phyloP scores from a whole-genome alignment of 2,113 vertebrate species.

The Ahaetulla prasina region DNA sequence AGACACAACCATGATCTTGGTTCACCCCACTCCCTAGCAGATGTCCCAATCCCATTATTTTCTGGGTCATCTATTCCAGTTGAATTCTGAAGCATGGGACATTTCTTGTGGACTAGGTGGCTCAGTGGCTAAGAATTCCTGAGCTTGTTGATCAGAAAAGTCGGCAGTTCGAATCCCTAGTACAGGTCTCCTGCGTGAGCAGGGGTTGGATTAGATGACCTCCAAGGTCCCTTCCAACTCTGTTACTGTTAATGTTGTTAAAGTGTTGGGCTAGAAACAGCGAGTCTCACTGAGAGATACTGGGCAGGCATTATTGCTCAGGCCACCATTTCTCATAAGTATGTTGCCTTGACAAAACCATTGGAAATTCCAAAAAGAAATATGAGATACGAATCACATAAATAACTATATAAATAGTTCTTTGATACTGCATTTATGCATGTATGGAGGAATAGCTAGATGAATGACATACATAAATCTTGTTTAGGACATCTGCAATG shows the following conservation, averaged over 20 bases:
- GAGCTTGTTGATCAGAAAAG: too few relatives aligned
- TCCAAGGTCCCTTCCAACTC: too few relatives aligned
- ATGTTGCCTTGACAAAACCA: background rate
- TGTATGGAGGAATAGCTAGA: background rate
- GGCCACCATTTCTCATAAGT: background rate
- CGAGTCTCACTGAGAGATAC: background rate
- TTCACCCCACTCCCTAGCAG: too few relatives aligned
- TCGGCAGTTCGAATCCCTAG: too few relatives aligned
- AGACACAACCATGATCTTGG: too few relatives aligned
- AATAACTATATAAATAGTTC: background rate
- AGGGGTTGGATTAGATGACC: too few relatives aligned
- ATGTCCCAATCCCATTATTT: too few relatives aligned
- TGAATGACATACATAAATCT: background rate
- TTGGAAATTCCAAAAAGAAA: background rate
- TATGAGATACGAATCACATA: background rate
- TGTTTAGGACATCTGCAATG: background rate
- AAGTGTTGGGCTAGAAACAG: background rate
- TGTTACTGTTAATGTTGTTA: too few relatives aligned
- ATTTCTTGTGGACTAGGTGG: too few relatives aligned
- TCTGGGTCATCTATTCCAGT: background rate
- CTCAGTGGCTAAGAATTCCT: too few relatives aligned
- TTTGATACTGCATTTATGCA: background rate
- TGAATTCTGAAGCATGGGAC: background rate
- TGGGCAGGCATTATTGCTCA: background rate
- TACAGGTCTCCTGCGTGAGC: too few relatives aligned